Evolutionary conservation across 2,888 invertebrate species (phyloP).

Genomic region (Trachelus stipa): DNA sequence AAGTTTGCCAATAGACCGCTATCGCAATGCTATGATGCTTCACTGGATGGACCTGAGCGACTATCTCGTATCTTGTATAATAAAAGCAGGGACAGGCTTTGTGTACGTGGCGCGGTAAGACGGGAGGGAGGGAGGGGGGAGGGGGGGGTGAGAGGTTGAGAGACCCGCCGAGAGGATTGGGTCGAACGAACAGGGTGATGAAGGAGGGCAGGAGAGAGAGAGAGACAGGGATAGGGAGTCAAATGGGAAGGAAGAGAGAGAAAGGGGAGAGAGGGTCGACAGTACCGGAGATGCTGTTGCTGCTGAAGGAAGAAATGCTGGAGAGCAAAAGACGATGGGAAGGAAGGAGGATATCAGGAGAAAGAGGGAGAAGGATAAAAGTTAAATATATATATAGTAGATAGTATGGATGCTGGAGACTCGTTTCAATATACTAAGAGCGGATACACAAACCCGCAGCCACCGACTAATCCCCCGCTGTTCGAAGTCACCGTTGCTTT

Average conservation of each 20-base stretch:
- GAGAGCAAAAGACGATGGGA: constrained; percentile 13
- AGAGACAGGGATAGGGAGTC: not conserved
- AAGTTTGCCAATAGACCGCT: constrained; percentile 34
- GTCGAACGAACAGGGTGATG: constrained; percentile 23
- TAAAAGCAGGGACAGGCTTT: constrained; percentile 50
- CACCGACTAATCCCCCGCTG: constrained; percentile 44
- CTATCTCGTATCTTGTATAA: constrained; percentile 54
- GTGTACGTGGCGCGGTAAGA: constrained; percentile 38
- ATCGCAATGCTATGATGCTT: constrained; percentile 17
- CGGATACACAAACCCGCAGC: constrained; percentile 56
- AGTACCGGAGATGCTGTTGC: constrained; percentile 3
- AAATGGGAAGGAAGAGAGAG: not conserved
- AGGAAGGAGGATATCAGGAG: constrained; percentile 43
- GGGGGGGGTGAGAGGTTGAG: constrained; percentile 8
- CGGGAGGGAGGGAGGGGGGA: not conserved
- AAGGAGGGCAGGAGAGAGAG: constrained; percentile 15
- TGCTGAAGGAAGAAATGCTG: not conserved
- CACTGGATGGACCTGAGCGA: constrained; percentile 21
- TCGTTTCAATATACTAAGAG: constrained; percentile 63
- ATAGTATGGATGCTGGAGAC: constrained; percentile 19
- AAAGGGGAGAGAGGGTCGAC: constrained; percentile 9
- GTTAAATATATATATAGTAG: constrained; percentile 7
- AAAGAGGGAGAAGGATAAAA: constrained; percentile 24
- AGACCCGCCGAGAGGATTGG: constrained; percentile 11
- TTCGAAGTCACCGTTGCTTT: constrained; percentile 38